Evolutionary conservation across 2,797 vertebrate species (phyloP).

Genomic region (Enoplosus armatus): DNA sequence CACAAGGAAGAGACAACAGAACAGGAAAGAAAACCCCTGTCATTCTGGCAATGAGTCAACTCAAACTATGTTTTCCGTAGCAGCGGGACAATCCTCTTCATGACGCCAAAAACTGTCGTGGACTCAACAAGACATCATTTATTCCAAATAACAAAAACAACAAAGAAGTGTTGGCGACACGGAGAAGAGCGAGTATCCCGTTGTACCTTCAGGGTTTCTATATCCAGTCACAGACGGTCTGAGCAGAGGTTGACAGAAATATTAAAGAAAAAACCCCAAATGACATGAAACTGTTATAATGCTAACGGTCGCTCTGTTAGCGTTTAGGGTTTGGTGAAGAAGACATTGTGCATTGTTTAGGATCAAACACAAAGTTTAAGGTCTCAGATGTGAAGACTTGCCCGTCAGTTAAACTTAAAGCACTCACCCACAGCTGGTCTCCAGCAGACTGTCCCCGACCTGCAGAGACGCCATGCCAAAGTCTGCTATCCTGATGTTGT

Average conservation of each 20-base stretch:
- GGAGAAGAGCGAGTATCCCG: no score
- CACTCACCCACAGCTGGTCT: constrained; percentile 95
- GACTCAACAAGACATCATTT: neutral
- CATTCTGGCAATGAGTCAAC: neutral
- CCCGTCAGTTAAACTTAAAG: neutral
- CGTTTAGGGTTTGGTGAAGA: no score
- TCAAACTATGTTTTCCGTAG: neutral
- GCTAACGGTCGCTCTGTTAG: neutral
- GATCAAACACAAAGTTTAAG: no score
- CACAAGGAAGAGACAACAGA: neutral
- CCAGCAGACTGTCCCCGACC: constrained; percentile 94
- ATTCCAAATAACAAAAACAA: neutral
- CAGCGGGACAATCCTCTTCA: neutral
- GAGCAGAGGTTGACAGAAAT: neutral
- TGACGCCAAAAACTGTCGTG: neutral
- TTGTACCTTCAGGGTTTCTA: neutral
- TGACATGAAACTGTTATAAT: neutral
- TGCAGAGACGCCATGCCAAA: constrained; percentile 97
- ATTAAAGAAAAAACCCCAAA: neutral
- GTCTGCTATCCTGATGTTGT: constrained; percentile 95
- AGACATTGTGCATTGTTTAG: no score
- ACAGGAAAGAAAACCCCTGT: neutral
- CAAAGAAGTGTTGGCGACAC: no score
- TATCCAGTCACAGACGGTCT: neutral
- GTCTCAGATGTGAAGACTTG: no score